Evolutionary conservation across 2,113 vertebrate genomes (phyloP).

Genomic region (Tupaia chinensis): DNA sequence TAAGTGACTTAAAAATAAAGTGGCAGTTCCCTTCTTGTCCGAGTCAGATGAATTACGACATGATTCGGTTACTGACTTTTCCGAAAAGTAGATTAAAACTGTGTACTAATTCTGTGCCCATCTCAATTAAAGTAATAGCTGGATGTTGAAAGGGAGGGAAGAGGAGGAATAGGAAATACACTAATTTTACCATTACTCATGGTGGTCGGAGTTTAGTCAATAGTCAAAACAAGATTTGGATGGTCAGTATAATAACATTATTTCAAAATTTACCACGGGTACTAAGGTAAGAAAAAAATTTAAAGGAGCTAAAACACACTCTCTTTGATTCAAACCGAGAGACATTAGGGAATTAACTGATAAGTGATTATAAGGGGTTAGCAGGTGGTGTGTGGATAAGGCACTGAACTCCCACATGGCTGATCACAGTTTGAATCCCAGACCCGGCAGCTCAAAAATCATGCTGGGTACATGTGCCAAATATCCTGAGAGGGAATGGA

Average conservation of each 20-base stretch:
- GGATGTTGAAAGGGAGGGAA: not conserved
- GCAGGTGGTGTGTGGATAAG: too few relatives aligned
- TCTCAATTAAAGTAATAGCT: not conserved
- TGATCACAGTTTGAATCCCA: too few relatives aligned
- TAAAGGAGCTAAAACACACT: not conserved
- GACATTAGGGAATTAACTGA: not conserved
- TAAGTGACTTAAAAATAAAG: not conserved
- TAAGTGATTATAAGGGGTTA: too few relatives aligned
- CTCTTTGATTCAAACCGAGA: not conserved
- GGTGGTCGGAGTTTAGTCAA: not conserved
- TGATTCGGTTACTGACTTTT: constrained; percentile 34
- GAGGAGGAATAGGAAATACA: not conserved
- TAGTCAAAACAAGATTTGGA: not conserved
- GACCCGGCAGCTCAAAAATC: too few relatives aligned
- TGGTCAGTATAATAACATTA: not conserved
- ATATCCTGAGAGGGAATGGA: too few relatives aligned
- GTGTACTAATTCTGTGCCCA: not conserved
- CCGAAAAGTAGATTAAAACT: not conserved
- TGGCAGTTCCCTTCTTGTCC: not conserved
- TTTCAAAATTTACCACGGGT: not conserved
- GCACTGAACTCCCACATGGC: too few relatives aligned
- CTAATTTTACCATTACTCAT: not conserved
- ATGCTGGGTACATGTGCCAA: too few relatives aligned
- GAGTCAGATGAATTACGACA: not conserved
- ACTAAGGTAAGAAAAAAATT: not conserved